phyloP scores from a whole-genome alignment of 2,888 invertebrate species.

The Aleiodes testaceus region DNA sequence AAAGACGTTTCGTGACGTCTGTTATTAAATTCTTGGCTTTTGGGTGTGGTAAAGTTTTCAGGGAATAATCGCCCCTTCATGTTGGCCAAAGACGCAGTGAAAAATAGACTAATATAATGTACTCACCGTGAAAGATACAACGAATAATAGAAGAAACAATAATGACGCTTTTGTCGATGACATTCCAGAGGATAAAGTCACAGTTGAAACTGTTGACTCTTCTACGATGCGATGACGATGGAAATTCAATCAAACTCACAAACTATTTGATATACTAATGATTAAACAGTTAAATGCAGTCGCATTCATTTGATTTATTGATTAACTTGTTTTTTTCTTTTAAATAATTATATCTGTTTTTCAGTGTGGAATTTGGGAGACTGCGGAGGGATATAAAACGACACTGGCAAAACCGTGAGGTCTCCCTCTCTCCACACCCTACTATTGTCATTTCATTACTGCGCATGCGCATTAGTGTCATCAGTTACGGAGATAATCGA shows the following conservation, averaged over 20 bases:
- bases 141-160: slow-evolving; percentile 6
- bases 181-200: slow-evolving; percentile 20
- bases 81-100: too few relatives aligned
- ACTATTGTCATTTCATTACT: too few relatives aligned
- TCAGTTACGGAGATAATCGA: not conserved
- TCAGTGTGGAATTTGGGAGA: not conserved
- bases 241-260: not conserved
- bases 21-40: too few relatives aligned
- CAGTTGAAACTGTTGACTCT: slow-evolving; percentile 14
- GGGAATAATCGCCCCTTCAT: not conserved
- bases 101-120: not conserved
- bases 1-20: too few relatives aligned
- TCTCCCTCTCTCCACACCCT: too few relatives aligned
- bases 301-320: slow-evolving; percentile 16
- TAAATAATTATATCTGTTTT: not conserved
- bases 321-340: not conserved
- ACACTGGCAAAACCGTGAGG: not conserved
- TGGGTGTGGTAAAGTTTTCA: too few relatives aligned
- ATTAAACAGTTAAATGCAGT: not conserved
- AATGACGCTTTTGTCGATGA: slow-evolving; percentile 29
- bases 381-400: slow-evolving; percentile 1
- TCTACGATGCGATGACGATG: not conserved
- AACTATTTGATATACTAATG: not conserved
- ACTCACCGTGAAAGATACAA: slow-evolving; percentile 30
- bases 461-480: too few relatives aligned